Conservation (phyloP, 2,888 invertebrate species). For the Andrena marginata region DNA sequence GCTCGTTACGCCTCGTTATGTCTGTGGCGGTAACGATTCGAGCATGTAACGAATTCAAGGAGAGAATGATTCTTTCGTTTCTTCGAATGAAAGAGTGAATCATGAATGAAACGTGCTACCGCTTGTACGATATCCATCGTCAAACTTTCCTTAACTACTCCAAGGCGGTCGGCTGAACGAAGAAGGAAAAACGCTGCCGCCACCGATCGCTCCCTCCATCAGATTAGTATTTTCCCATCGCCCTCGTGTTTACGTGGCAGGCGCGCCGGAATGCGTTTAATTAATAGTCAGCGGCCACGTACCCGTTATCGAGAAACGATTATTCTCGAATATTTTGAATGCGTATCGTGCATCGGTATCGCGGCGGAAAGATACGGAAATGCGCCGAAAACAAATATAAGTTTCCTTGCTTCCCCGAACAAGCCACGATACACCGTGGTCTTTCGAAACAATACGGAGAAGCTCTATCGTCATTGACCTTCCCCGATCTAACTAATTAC, state of each 20-base stretch:
- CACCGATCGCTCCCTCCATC: not conserved
- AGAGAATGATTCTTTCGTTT: no score
- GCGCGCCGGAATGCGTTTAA: slow-evolving; percentile 41
- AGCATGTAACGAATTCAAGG: no score
- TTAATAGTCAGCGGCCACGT: slow-evolving; percentile 56
- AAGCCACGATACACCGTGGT: not conserved
- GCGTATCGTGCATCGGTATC: slow-evolving; percentile 52
- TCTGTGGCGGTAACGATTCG: no score
- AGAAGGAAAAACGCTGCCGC: not conserved
- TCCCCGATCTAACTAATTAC: slow-evolving; percentile 8
- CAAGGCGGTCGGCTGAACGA: not conserved
- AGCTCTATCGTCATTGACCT: slow-evolving; percentile 2
- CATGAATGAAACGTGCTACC: no score
- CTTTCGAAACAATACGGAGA: not conserved
- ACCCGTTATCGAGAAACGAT: slow-evolving; percentile 67
- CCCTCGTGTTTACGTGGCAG: slow-evolving; percentile 29
- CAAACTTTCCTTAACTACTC: not conserved
- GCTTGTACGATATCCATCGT: no score
- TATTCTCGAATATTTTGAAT: slow-evolving; percentile 66
- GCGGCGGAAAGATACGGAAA: slow-evolving; percentile 43
- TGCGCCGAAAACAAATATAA: slow-evolving; percentile 54
- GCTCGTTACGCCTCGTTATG: no score
- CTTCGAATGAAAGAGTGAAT: no score
- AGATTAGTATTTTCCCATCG: slow-evolving; percentile 33
- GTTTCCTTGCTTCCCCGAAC: slow-evolving; percentile 4